Conservation (phyloP, 2,113 vertebrate genomes). For the Pachypanchax playfairii region DNA sequence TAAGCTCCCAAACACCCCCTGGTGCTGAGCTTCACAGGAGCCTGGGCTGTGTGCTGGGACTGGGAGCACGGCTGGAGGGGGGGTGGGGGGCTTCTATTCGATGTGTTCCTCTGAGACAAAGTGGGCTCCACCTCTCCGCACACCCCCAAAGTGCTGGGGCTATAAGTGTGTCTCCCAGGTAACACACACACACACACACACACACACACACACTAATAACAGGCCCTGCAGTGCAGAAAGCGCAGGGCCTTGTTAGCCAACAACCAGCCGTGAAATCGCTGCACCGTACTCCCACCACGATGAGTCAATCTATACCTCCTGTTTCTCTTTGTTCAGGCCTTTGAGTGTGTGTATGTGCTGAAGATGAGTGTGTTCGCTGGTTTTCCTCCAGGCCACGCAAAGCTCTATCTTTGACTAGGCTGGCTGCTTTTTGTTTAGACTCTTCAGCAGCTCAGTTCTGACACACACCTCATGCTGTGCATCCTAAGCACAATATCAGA, state of each 20-base stretch:
- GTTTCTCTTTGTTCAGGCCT: slow-evolving; percentile 54
- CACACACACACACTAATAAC: slow-evolving; percentile 41
- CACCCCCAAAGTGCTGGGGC: slow-evolving; percentile 27
- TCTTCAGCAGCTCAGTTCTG: slow-evolving; percentile 48
- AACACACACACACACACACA: slow-evolving; percentile 48
- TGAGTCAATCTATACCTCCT: slow-evolving; percentile 73
- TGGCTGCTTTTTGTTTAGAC: slow-evolving; percentile 64
- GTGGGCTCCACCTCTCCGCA: slow-evolving; percentile 22
- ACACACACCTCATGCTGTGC: slow-evolving; percentile 64
- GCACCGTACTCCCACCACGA: slow-evolving; percentile 67
- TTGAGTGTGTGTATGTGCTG: slow-evolving; percentile 37
- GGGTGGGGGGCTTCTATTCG: slow-evolving; percentile 32
- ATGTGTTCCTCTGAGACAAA: slow-evolving; percentile 20
- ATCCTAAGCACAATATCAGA: slow-evolving; percentile 66
- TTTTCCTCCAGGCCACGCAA: slow-evolving; percentile 64
- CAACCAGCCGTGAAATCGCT: slow-evolving; percentile 74
- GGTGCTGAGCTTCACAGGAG: slow-evolving; percentile 33
- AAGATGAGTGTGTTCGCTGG: slow-evolving; percentile 41
- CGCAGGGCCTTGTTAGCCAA: slow-evolving; percentile 71
- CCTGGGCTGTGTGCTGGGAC: slow-evolving; percentile 15
- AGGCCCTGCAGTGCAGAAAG: slow-evolving; percentile 68
- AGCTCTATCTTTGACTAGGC: slow-evolving; percentile 62
- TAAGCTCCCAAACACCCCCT: slow-evolving; percentile 41
- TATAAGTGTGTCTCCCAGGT: slow-evolving; percentile 58
- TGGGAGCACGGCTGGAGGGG: slow-evolving; percentile 18